phyloP scores from a whole-genome alignment of 2,888 invertebrate species.

The Agrochola lota region DNA sequence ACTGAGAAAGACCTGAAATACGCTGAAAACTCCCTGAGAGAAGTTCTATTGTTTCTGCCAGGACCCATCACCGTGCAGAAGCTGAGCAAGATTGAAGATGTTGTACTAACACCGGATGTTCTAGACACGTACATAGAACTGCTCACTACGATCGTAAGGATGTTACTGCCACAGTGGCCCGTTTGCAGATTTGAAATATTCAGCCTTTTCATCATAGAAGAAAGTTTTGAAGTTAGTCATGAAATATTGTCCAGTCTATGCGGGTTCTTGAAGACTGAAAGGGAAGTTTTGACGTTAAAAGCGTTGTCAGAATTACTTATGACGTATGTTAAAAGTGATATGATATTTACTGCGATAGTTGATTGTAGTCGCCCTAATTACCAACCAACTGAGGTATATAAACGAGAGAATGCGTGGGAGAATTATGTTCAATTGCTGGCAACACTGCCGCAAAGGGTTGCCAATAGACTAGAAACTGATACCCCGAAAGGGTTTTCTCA shows the following conservation, averaged over 20 bases:
- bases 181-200: slow-evolving; percentile 83
- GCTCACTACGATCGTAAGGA: slow-evolving; percentile 85
- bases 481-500: slow-evolving; percentile 91
- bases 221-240: slow-evolving; percentile 83
- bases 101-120: not conserved
- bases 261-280: slow-evolving; percentile 85
- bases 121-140: slow-evolving; percentile 87
- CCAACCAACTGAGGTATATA: slow-evolving; percentile 64
- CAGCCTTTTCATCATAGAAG: slow-evolving; percentile 89
- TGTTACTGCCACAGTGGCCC: slow-evolving; percentile 91
- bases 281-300: slow-evolving; percentile 73
- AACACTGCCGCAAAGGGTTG: slow-evolving; percentile 93
- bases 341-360: slow-evolving; percentile 88
- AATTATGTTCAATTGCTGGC: slow-evolving; percentile 91
- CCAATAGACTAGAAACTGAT: slow-evolving; percentile 91
- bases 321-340: slow-evolving; percentile 90
- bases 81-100: slow-evolving; percentile 78
- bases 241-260: slow-evolving; percentile 88
- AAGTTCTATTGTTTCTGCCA: slow-evolving; percentile 80
- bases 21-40: slow-evolving; percentile 67
- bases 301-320: slow-evolving; percentile 85
- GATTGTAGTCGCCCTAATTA: slow-evolving; percentile 74
- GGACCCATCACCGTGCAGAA: slow-evolving; percentile 93
- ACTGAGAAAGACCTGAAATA: slow-evolving; percentile 75
- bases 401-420: slow-evolving; percentile 82